Evolutionary conservation across 2,797 vertebrate genomes (phyloP).

Genomic region (Eurystomus glaucurus): DNA sequence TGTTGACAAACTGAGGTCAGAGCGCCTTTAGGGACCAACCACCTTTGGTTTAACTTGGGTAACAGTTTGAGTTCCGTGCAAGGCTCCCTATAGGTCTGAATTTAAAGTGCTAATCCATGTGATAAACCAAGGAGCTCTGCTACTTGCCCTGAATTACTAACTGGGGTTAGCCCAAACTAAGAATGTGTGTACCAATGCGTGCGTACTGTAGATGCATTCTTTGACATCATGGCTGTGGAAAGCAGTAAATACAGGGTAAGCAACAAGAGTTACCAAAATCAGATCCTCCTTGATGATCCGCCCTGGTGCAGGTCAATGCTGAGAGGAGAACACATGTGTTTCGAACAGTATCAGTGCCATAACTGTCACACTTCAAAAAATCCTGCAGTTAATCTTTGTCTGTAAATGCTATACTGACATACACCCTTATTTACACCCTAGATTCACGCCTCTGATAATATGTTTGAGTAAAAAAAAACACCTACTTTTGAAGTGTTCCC

Average conservation of each 20-base stretch:
- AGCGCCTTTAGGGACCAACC: background rate
- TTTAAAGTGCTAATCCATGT: background rate
- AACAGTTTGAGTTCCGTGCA: background rate
- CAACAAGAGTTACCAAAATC: background rate
- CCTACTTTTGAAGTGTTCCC: background rate
- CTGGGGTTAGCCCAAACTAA: background rate
- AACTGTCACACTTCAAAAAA: slow-evolving; percentile 2
- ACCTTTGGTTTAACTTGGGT: background rate
- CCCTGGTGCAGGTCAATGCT: background rate
- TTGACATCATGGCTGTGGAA: background rate
- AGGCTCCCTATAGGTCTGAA: background rate
- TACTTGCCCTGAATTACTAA: background rate
- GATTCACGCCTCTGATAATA: background rate
- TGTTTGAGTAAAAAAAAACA: background rate
- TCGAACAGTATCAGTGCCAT: background rate
- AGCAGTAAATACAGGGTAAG: background rate
- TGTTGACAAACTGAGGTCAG: background rate
- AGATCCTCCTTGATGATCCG: background rate
- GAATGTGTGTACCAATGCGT: background rate
- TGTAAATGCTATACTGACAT: background rate
- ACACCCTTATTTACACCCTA: background rate
- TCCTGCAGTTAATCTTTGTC: background rate
- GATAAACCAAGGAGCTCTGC: background rate
- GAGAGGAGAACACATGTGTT: background rate
- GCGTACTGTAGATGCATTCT: background rate